Base-by-base conservation (phyloP, 2,888 invertebrate genomes). In the Iselma pallidipennis region DNA sequence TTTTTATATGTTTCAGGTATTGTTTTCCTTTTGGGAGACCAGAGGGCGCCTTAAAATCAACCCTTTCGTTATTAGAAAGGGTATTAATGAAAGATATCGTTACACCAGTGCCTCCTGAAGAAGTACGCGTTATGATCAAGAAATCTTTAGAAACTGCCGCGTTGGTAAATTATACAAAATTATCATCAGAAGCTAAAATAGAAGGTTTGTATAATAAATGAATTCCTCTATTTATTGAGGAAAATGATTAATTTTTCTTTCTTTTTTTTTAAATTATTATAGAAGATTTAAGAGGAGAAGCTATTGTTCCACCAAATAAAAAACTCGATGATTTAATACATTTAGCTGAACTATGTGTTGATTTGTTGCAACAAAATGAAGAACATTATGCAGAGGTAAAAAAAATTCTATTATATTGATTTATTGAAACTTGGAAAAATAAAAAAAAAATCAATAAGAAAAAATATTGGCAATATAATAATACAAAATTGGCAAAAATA, bases 351-450 rank as follows among this genome's bases (percentile, higher is more conserved):
- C 87, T 98, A 49, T 99, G 99, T 83, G 98, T 99, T 56, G 99
- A 99, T 82, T 88, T 99, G 42, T 84, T 99, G 67, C 98, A 98
- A 82, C 98, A 99, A 83, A 99, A 99, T 81, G 98, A 99, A 85
- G 99, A 99, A 83, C 98, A 99, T 82, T 99, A 99, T 83, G 96
- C 98, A 70, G 98, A 99, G 95, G 98, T 99, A 88, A 84, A 83
- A 77, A 28, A n/a, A n/a, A n/a, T n/a, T n/a, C n/a, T n/a, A n/a
- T n/a, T n/a, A n/a, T n/a, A n/a, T n/a, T n/a, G n/a, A n/a, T n/a
- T n/a, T n/a, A n/a, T n/a, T n/a, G n/a, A n/a, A 29, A 56, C 31
- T 33, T n/a, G 9, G 16, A 2, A 14, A 16, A 14, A 37, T 14
- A 37, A 14, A 14, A 37, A 37, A 37, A 37, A 4, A 4, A 2